These are phyloP conservation scores for Eutrigla gurnardus DNA, from an alignment of 2,797 vertebrate species.

Conservation along the genomic window DNA sequence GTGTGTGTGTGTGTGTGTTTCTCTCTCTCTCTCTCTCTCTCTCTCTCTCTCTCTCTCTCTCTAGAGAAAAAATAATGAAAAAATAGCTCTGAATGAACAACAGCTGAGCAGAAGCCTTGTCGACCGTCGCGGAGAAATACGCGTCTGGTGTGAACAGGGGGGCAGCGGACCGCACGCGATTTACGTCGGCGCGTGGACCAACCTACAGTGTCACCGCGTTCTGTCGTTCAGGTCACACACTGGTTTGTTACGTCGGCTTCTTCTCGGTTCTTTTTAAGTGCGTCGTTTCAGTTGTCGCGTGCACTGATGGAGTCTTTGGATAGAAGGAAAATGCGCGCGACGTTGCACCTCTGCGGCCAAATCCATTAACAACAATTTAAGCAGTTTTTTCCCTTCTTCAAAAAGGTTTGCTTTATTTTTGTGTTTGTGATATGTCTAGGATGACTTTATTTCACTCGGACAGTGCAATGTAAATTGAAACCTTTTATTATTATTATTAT, in stretches of 20 bases:
- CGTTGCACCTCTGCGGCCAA: not conserved
- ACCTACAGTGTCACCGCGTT: not conserved
- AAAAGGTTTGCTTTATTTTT: too few species aligned
- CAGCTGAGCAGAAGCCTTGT: too few species aligned
- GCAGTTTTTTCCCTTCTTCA: not conserved
- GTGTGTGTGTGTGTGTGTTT: too few species aligned
- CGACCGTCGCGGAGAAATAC: too few species aligned
- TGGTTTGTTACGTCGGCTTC: not conserved
- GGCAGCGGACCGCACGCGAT: too few species aligned
- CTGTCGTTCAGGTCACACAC: accelerated
- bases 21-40: too few species aligned
- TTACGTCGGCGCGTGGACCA: too few species aligned
- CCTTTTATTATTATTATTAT: not conserved
- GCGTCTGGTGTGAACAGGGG: too few species aligned
- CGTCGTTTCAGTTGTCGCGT: not conserved
- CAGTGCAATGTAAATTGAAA: not conserved
- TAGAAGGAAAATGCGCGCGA: not conserved
- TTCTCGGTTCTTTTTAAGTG: not conserved
- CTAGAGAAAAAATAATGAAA: too few species aligned
- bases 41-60: too few species aligned
- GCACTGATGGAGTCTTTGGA: not conserved
- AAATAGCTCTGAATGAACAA: too few species aligned
- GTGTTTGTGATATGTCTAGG: too few species aligned
- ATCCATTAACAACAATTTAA: not conserved
- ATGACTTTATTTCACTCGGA: not conserved